Evolutionary conservation across 2,113 vertebrate genomes (phyloP).

Genomic region (Coptodon rendalli): DNA sequence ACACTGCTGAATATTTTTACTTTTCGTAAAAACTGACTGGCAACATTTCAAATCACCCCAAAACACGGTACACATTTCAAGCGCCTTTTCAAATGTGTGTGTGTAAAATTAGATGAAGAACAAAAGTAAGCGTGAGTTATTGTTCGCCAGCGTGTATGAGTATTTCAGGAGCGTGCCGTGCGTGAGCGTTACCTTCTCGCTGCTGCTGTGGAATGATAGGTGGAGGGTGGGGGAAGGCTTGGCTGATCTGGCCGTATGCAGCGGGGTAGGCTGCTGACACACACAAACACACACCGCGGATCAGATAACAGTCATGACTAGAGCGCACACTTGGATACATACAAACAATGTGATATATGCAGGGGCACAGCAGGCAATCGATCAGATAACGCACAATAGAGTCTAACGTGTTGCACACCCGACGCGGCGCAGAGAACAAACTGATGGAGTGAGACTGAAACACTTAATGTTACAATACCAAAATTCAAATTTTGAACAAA

Average conservation of each 20-base stretch:
- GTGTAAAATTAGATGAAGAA: neutral
- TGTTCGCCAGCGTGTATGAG: neutral
- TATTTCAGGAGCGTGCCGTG: neutral
- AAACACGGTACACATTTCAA: neutral
- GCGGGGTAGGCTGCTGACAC: conserved; percentile 96
- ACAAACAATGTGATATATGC: conserved; percentile 61
- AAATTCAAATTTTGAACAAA: conserved; percentile 50
- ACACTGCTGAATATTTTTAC: neutral
- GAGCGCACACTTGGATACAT: conserved; percentile 15
- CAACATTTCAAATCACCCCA: neutral
- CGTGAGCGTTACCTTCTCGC: conserved; percentile 89
- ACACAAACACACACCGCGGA: conserved; percentile 74
- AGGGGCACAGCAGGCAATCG: conserved; percentile 46
- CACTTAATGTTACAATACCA: conserved; percentile 36
- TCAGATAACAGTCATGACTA: conserved; percentile 59
- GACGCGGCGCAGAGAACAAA: conserved; percentile 26
- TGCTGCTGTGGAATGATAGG: conserved; percentile 98
- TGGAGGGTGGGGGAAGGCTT: conserved; percentile 97
- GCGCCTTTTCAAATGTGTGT: neutral
- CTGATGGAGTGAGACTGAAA: conserved; percentile 19
- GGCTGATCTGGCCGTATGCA: conserved; percentile 99
- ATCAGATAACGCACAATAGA: conserved; percentile 59
- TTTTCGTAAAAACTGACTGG: neutral
- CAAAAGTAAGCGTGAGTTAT: neutral
- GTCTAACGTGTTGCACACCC: conserved; percentile 30